Evolutionary conservation across 1,140 invertebrate genomes (phyloP).

Genomic region (Procambarus virginalis): DNA sequence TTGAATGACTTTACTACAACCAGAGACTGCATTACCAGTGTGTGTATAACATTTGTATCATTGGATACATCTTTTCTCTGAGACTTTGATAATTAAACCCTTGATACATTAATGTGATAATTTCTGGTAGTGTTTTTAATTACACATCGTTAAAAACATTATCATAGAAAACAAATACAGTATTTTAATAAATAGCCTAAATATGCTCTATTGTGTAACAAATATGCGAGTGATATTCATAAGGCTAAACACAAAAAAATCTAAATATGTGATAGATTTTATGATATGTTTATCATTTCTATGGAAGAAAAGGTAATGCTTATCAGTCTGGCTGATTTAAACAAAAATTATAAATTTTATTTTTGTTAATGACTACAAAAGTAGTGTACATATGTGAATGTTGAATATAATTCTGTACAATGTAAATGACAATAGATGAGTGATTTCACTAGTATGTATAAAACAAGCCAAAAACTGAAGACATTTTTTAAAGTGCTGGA

Average conservation of each 20-base stretch:
- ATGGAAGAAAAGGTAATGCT: constrained; percentile 37
- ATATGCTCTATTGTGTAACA: neutral
- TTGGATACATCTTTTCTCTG: neutral
- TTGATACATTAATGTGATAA: neutral
- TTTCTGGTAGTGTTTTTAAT: neutral
- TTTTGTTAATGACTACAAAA: constrained; percentile 38
- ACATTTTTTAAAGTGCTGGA: neutral
- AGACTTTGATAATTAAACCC: neutral
- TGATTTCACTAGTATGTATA: neutral
- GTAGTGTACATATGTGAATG: neutral
- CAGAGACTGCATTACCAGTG: no score
- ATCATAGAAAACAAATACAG: neutral
- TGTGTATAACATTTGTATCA: neutral
- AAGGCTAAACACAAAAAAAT: neutral
- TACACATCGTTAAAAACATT: neutral
- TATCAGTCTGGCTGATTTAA: constrained; percentile 29
- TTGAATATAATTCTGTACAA: neutral
- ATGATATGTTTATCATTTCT: neutral
- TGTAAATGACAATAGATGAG: neutral
- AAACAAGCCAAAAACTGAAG: neutral
- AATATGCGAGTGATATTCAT: neutral
- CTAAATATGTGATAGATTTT: neutral
- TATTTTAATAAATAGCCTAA: neutral
- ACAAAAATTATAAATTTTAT: constrained; percentile 25
- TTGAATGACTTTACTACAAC: no score